These are phyloP conservation scores for Drosophila eohydei DNA, from an alignment of 2,888 invertebrate species.

Conservation along the genomic window DNA sequence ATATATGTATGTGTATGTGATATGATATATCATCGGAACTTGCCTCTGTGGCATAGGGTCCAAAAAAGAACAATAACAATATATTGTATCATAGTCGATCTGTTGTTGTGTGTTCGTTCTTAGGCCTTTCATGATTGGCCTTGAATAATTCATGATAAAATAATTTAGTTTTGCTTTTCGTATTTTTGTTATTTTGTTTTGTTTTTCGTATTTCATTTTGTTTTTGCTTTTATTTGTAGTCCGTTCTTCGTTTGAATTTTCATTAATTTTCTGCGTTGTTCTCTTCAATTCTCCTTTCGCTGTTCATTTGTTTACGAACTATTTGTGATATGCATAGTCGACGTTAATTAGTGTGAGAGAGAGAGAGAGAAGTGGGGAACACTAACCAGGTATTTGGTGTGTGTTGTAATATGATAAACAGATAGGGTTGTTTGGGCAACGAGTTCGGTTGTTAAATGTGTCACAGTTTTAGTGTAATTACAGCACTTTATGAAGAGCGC, in stretches of 20 bases:
- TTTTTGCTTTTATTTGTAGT: not conserved
- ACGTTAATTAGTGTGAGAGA: conserved; percentile 17
- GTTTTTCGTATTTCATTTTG: conserved; percentile 17
- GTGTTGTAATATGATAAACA: conserved; percentile 36
- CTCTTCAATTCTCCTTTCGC: conserved; percentile 58
- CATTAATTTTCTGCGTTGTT: conserved; percentile 51
- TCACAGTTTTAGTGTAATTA: not conserved
- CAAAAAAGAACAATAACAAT: conserved; percentile 21
- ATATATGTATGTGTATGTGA: not conserved
- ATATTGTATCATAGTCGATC: conserved; percentile 47
- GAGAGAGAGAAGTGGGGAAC: not conserved
- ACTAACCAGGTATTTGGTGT: not conserved
- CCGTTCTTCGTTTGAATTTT: conserved; percentile 42
- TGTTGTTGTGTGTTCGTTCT: conserved; percentile 21
- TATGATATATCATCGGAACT: conserved; percentile 13
- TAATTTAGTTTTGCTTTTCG: conserved; percentile 26
- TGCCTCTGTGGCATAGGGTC: conserved; percentile 25
- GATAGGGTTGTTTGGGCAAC: not conserved
- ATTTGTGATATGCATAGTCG: conserved; percentile 39
- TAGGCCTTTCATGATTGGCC: conserved; percentile 58
- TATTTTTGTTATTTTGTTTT: conserved; percentile 22
- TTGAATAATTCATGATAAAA: conserved; percentile 79
- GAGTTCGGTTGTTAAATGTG: conserved; percentile 2
- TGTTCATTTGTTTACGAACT: conserved; percentile 73
- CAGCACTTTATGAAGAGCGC: not conserved